phyloP scores from a whole-genome alignment of 2,888 invertebrate species.

The Branchipolynoe longqiensis region DNA sequence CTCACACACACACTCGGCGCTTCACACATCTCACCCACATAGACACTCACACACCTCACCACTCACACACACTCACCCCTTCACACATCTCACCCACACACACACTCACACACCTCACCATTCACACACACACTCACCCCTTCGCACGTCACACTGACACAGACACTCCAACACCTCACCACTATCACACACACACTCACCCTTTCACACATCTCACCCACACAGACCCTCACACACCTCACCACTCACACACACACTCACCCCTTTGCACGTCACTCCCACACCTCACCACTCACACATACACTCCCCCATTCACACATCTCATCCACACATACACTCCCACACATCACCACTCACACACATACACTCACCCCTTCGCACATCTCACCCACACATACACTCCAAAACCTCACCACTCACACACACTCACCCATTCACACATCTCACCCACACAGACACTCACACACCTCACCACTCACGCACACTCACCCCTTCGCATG shows the following conservation, averaged over 20 bases:
- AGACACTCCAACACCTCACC: not conserved
- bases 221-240: not conserved
- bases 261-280: not conserved
- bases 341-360: not conserved
- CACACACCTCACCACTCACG: not conserved
- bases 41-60: not conserved
- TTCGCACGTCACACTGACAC: not conserved
- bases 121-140: not conserved
- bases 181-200: not conserved
- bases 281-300: not conserved
- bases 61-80: not conserved
- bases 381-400: not conserved
- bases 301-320: not conserved
- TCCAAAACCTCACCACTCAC: not conserved
- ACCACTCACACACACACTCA: not conserved
- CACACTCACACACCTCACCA: not conserved
- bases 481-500: not conserved
- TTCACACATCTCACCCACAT: not conserved
- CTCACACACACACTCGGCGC: not conserved
- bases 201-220: not conserved
- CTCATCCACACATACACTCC: not conserved
- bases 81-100: not conserved
- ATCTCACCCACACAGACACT: not conserved
- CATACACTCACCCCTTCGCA: not conserved
- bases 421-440: not conserved